Evolutionary conservation across 2,797 vertebrate genomes (phyloP).

Genomic region (Emydoidea blandingii): DNA sequence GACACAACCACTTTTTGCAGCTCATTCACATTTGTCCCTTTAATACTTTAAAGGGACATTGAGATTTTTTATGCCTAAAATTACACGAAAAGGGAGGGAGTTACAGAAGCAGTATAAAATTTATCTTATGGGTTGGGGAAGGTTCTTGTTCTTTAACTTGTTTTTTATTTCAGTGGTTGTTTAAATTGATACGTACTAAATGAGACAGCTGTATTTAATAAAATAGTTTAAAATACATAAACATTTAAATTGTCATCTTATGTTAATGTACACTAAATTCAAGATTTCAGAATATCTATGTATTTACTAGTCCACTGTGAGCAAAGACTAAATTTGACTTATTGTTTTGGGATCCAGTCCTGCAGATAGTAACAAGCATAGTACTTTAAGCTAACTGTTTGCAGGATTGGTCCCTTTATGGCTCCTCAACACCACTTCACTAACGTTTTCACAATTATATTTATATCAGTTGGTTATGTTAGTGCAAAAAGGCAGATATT

Average conservation of each 20-base stretch:
- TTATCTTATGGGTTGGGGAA: not conserved
- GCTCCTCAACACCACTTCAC: not conserved
- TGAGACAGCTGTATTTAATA: not conserved
- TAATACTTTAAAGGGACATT: not conserved
- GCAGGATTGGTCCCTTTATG: not conserved
- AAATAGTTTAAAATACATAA: not conserved
- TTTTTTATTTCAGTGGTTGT: not conserved
- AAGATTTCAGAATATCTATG: not conserved
- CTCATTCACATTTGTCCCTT: not conserved
- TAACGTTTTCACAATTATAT: not conserved
- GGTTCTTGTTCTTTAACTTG: not conserved
- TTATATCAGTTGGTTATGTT: not conserved
- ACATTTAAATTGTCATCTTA: not conserved
- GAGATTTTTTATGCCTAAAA: not conserved
- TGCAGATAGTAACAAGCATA: not conserved
- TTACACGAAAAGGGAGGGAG: not conserved
- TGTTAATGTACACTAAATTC: not conserved
- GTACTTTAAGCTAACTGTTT: not conserved
- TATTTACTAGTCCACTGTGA: not conserved
- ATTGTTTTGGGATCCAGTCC: not conserved
- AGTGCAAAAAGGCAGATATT: not conserved
- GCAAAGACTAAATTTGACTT: not conserved
- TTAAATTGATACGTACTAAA: not conserved
- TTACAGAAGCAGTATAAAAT: not conserved
- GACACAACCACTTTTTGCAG: accelerated